Evolutionary conservation across 64 coral and sea anemone genomes (phyloP), one percentile per base, ranked within the genome.

Genomic region (Hydrozoanthus tunicans): DNA sequence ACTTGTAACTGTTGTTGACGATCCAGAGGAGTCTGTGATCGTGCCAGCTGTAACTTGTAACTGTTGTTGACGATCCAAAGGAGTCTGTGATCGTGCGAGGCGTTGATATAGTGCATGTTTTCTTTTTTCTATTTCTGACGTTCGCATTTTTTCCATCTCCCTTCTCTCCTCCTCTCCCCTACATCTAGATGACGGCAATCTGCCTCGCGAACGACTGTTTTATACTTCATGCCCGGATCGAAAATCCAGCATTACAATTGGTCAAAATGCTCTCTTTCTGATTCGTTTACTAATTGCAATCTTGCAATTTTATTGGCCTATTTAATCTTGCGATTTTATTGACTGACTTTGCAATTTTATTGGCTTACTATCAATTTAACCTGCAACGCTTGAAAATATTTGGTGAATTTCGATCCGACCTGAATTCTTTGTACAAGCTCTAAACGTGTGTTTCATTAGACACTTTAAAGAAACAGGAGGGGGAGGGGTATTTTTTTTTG

Each of bases 221-320:
- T 79, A 79, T 79, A 79, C 77, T 79, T 79, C 77, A 26, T 79
- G 56, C 15, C 55, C n/a, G 56, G 77, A 79, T 79, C 77, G 53
- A 79, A 58, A 79, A 58, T 58, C 55, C 77, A 79, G 58, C 54
- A 79, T 79, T 79, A 12, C 56, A 13, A 57, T 57, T 79, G 77
- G 77, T 79, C 77, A 79, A 55, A 56, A 58, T 79, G 13, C 53
- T 79, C 77, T 79, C 77, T 79, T 79, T 12, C 77, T 79, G 77
- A 79, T 79, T 57, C 55, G 77, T 51, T 79, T 56, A 79, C 32
- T 58, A 79, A 79, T 79, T 79, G 77, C 77, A 79, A 79, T 79
- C 77, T 79, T 79, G 53, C 77, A 79, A 79, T 79, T 79, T 78
- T 8, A 79, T 51, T 79, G 77, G 32, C 32, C 2, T 0, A 43